A percentile compares a stretch with the other conserved stretches of the same genome.
These are phyloP conservation scores for Porites australiensis DNA, from an alignment of 64 coral and sea anemone genomes.

Conservation along the genomic window DNA sequence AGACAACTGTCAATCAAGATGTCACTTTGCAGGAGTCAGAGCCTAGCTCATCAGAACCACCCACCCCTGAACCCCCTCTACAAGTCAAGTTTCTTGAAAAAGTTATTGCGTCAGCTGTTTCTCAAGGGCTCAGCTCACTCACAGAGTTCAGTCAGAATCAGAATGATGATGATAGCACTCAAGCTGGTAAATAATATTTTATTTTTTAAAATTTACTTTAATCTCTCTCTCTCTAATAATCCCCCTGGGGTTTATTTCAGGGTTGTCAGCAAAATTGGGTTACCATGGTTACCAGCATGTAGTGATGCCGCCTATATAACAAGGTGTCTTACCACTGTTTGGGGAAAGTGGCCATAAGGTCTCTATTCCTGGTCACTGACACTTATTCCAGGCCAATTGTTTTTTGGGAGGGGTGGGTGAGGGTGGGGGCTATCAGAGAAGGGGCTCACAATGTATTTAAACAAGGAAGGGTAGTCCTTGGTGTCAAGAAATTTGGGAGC, in stretches of 20 bases:
- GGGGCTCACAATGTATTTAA: too few relatives aligned
- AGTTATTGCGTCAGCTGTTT: constrained; percentile 32
- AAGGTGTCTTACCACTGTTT: too few relatives aligned
- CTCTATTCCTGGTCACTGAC: too few relatives aligned
- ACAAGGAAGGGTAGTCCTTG: too few relatives aligned
- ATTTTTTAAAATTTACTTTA: background rate
- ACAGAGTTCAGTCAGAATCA: background rate
- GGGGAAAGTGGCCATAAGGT: too few relatives aligned
- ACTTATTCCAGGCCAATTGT: too few relatives aligned
- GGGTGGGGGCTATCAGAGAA: too few relatives aligned
- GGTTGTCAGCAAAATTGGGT: too few relatives aligned
- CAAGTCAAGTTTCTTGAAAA: constrained; percentile 24
- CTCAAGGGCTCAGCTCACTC: background rate
- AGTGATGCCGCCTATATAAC: too few relatives aligned
- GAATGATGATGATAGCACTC: background rate
- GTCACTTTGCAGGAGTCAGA: constrained; percentile 29
- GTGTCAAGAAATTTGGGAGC: too few relatives aligned
- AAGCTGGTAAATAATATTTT: background rate
- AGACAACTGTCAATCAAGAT: constrained; percentile 1
- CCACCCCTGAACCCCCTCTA: background rate
- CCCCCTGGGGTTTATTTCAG: background rate
- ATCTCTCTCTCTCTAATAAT: background rate
- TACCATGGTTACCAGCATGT: too few relatives aligned
- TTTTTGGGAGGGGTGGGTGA: too few relatives aligned
- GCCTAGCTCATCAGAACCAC: background rate